A percentile compares a stretch with the other conserved stretches of the same genome.
phyloP scores from a whole-genome alignment of 2,888 invertebrate species.

The Diaphora mendica region DNA sequence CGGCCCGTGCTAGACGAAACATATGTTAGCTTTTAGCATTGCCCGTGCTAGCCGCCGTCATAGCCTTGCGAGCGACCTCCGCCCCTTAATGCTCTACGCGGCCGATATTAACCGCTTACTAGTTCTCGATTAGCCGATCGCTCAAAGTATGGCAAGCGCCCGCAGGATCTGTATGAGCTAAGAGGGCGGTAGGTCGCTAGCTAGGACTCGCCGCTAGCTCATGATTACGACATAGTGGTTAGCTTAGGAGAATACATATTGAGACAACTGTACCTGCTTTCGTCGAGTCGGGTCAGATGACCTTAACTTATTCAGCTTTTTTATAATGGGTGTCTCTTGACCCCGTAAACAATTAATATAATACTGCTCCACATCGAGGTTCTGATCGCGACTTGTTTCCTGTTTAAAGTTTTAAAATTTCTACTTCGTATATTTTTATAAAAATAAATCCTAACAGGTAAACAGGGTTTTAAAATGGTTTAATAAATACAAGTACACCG shows the following conservation, averaged over 20 bases:
- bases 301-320: slow-evolving; percentile 32
- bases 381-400: slow-evolving; percentile 20
- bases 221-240: slow-evolving; percentile 17
- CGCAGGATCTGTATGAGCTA: too few relatives aligned
- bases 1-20: slow-evolving; percentile 41
- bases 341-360: background rate
- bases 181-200: background rate
- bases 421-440: slow-evolving; percentile 50
- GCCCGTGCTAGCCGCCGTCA: background rate
- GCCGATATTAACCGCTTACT: background rate
- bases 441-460: slow-evolving; percentile 62
- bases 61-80: background rate
- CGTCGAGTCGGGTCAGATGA: slow-evolving; percentile 20
- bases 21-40: background rate
- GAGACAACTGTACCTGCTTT: slow-evolving; percentile 26
- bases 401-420: slow-evolving; percentile 44
- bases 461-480: slow-evolving; percentile 76
- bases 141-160: background rate
- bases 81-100: background rate
- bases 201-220: slow-evolving; percentile 10
- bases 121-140: background rate
- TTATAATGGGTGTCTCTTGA: slow-evolving; percentile 16
- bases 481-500: slow-evolving; percentile 41
- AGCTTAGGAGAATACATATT: slow-evolving; percentile 40
- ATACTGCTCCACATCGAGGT: slow-evolving; percentile 14